Evolutionary conservation across 2,113 vertebrate genomes (phyloP).

Genomic region (Anser cygnoides): DNA sequence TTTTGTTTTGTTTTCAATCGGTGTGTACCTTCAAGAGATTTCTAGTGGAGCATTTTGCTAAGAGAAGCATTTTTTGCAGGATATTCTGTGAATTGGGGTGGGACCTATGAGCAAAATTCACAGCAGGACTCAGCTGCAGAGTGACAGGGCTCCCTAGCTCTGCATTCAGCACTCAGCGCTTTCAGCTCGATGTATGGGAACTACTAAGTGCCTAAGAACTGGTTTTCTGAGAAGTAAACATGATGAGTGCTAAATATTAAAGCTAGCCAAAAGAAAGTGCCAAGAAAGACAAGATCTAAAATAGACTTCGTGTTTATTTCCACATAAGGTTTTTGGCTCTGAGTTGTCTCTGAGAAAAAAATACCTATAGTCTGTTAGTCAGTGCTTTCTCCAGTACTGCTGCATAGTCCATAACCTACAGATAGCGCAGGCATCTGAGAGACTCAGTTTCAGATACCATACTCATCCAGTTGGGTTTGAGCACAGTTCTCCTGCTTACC

Average conservation of each 20-base stretch:
- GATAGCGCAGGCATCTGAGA: neutral
- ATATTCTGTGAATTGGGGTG: neutral
- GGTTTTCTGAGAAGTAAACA: neutral
- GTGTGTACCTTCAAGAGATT: neutral
- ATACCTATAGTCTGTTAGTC: neutral
- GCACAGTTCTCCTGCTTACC: neutral
- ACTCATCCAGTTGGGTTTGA: neutral
- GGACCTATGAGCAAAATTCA: neutral
- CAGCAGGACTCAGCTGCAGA: neutral
- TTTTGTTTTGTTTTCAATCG: neutral
- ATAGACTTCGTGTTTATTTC: conserved; percentile 52
- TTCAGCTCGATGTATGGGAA: neutral
- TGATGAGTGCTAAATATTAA: conserved; percentile 2
- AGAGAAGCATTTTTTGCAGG: neutral
- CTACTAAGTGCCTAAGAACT: neutral
- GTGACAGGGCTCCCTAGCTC: neutral
- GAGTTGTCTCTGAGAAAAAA: neutral
- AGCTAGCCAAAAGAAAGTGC: conserved; percentile 7
- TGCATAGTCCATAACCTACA: neutral
- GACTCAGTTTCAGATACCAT: neutral
- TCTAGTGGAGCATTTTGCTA: neutral
- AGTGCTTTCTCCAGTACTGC: neutral
- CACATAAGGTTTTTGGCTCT: neutral
- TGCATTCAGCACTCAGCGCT: fast-evolving
- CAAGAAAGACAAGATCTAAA: conserved; percentile 15